A percentile compares a stretch with the other conserved stretches of the same genome.
phyloP scores from a whole-genome alignment of 1,140 invertebrate genomes.

The Daktulosphaira vitifoliae region DNA sequence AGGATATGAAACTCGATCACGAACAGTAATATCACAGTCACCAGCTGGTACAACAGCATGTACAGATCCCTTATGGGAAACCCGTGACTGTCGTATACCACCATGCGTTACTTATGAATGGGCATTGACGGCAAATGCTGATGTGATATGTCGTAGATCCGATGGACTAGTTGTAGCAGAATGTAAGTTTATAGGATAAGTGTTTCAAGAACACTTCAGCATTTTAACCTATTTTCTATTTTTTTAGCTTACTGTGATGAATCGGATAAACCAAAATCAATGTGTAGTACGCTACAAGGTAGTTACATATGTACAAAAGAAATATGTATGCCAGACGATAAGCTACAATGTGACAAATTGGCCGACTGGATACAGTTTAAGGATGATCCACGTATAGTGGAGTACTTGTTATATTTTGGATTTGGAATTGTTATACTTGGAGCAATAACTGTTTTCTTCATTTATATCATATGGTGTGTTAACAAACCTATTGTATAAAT shows the following conservation, averaged over 20 bases:
- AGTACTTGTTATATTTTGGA: neutral
- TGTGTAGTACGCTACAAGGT: conserved; percentile 21
- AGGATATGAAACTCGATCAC: conserved; percentile 46
- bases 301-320: conserved; percentile 27
- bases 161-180: conserved; percentile 46
- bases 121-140: conserved; percentile 41
- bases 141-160: conserved; percentile 44
- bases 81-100: conserved; percentile 44
- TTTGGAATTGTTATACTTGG: neutral
- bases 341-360: conserved; percentile 8
- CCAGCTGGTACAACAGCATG: conserved; percentile 42
- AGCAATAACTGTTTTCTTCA: neutral
- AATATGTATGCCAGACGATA: conserved; percentile 24
- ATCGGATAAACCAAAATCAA: conserved; percentile 23
- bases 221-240: too few species aligned
- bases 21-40: conserved; percentile 44
- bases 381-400: neutral
- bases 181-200: conserved; percentile 39
- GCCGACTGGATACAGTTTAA: neutral
- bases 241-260: conserved; percentile 12
- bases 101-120: conserved; percentile 47
- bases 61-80: conserved; percentile 46
- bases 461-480: neutral
- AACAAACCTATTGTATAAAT: neutral
- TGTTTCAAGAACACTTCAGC: neutral